Conservation (phyloP, 2,888 invertebrate species). For the Perdita meconis region DNA sequence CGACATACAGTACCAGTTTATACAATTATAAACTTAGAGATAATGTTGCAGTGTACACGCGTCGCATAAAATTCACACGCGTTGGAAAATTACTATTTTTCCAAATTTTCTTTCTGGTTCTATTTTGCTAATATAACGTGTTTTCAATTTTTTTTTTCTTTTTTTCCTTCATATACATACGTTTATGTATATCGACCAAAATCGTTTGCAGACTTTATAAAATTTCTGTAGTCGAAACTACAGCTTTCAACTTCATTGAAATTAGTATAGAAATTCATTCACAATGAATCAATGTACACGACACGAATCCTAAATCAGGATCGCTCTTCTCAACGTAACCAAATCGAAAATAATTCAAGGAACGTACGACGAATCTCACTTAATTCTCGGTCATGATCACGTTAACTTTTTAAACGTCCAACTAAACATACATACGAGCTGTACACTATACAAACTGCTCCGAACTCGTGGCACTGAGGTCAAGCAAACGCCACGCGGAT, state of each 20-base stretch:
- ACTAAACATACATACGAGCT: constrained; percentile 22
- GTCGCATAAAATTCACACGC: constrained; percentile 6
- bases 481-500: constrained; percentile 98
- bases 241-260: not conserved
- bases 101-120: constrained; percentile 18
- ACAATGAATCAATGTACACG: constrained; percentile 15
- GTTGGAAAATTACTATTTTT: constrained; percentile 18
- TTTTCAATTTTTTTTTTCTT: constrained; percentile 14
- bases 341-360: constrained; percentile 25
- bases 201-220: constrained; percentile 16
- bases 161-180: not conserved
- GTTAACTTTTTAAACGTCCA: constrained; percentile 45
- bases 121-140: constrained; percentile 8
- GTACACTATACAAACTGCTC: constrained; percentile 91
- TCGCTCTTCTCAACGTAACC: constrained; percentile 13
- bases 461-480: constrained; percentile 93
- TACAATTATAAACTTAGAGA: constrained; percentile 19
- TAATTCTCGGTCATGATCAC: constrained; percentile 40
- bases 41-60: constrained; percentile 26
- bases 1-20: too few species aligned
- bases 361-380: constrained; percentile 14
- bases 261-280: constrained; percentile 1
- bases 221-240: constrained; percentile 17
- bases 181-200: constrained; percentile 12
- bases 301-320: constrained; percentile 2